Conservation (phyloP, 2,888 invertebrate species). For the Isoperla grammatica region DNA sequence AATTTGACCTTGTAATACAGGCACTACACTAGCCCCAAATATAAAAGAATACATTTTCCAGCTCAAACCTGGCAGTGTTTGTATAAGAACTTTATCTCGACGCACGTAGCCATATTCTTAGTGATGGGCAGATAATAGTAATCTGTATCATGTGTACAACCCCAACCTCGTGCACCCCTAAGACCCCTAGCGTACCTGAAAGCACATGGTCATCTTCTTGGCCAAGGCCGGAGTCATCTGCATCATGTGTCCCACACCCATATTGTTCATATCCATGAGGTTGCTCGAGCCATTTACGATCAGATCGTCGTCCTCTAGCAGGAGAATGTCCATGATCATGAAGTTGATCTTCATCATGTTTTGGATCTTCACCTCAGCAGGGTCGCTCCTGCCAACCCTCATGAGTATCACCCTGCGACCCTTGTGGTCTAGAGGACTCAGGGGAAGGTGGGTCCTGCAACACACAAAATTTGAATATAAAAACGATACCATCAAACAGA, state of each 20-base stretch:
- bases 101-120: too few relatives aligned
- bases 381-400: conserved; percentile 48
- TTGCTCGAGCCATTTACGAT: conserved; percentile 10
- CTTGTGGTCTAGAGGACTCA: conserved; percentile 40
- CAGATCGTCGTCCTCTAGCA: conserved; percentile 55
- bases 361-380: conserved; percentile 44
- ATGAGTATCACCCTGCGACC: conserved; percentile 50
- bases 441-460: conserved; percentile 22
- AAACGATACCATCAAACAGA: too few relatives aligned
- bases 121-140: too few relatives aligned
- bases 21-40: too few relatives aligned
- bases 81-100: too few relatives aligned
- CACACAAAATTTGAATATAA: too few relatives aligned
- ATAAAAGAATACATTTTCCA: too few relatives aligned
- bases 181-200: conserved; percentile 37
- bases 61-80: too few relatives aligned
- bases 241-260: conserved; percentile 49
- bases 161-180: too few relatives aligned
- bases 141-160: too few relatives aligned
- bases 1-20: too few relatives aligned
- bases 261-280: conserved; percentile 52
- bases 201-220: conserved; percentile 51
- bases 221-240: conserved; percentile 54
- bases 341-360: conserved; percentile 50
- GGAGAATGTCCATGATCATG: conserved; percentile 53